A percentile compares a stretch with the other conserved stretches of the same genome.
Evolutionary conservation across 30 jellyfish, hydroid and myxozoan species (phyloP).

Genomic region (Aurelia aurita): DNA sequence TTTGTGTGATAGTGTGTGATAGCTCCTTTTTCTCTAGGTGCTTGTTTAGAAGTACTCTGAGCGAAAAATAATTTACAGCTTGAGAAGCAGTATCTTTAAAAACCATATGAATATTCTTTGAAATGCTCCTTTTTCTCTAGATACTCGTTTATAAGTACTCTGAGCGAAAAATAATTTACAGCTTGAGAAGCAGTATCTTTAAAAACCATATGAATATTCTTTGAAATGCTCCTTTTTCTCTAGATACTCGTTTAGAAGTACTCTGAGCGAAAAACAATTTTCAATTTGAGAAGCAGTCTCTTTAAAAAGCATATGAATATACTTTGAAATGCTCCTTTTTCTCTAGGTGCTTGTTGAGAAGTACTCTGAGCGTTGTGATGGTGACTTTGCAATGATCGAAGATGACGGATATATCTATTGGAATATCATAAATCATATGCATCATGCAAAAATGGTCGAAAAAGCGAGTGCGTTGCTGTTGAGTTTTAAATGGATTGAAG

Average conservation of each 20-base stretch:
- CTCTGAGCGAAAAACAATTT: too few species aligned
- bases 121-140: too few species aligned
- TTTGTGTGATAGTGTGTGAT: too few species aligned
- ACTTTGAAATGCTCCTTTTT: not conserved
- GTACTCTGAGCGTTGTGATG: conserved; percentile 29
- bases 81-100: too few species aligned
- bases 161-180: too few species aligned
- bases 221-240: too few species aligned
- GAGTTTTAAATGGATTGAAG: conserved; percentile 69
- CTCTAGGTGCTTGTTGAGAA: conserved; percentile 61
- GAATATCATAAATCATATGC: conserved; percentile 71
- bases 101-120: too few species aligned
- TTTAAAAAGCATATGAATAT: not conserved
- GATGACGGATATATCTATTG: conserved; percentile 79
- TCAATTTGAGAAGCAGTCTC: not conserved
- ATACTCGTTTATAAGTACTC: too few species aligned
- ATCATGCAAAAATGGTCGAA: conserved; percentile 49
- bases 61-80: too few species aligned
- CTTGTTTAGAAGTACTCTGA: too few species aligned
- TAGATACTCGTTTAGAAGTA: too few species aligned
- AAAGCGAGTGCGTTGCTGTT: conserved; percentile 72
- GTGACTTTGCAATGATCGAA: conserved; percentile 22
- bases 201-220: not conserved
- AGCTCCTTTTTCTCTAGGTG: too few species aligned
- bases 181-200: not conserved